Base-by-base conservation (phyloP, 2,888 invertebrate genomes). In the Phoronis australis region DNA sequence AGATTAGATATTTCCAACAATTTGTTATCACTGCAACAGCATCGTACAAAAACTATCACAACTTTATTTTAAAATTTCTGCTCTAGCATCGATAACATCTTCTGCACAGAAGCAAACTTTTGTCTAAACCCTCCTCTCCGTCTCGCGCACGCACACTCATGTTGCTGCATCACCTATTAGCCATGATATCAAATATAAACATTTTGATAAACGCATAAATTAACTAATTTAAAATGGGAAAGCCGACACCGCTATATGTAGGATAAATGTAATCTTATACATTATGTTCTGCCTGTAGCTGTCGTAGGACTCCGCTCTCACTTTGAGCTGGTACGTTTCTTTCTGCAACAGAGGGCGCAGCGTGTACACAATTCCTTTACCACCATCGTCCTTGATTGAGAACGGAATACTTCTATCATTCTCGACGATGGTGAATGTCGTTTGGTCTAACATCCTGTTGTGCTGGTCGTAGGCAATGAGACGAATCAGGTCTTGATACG, bases 291-390 rank as follows among this genome's bases (percentile, higher is more conserved):
- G 40, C 18, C 61, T 51, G 37, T 52, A 22, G 45, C 64, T 60
- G 57, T 80, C 78, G 55, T 69, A 79, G 0, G 80, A 79, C 44
- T 71, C 65, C 2, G 80, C 80, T 37, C 70, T 66, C 12, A 80
- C 76, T 53, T 73, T 77, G 37, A 80, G 73, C 53, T 73, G 61
- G 63, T 78, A 78, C 25, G 72, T 60, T 45, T 64, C 60, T 41
- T 68, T 66, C 38, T 75, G 68, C 31, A 68, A 66, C 46, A 79
- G 60, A 2, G 73, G 67, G 50, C 65, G 64, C 38, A 73, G 54
- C 0, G 79, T 75, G 55, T 68, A 77, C 21, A 80, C 66, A n/a
- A 79, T 69, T 1, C 79, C 80, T 52, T 71, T 72, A 9, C 77
- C 78, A 21, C 73, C 64, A 39, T 75, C 73, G 2, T 69, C 62